Base-by-base conservation (phyloP, 2,113 vertebrate species). In the Marcusenius ussheri region DNA sequence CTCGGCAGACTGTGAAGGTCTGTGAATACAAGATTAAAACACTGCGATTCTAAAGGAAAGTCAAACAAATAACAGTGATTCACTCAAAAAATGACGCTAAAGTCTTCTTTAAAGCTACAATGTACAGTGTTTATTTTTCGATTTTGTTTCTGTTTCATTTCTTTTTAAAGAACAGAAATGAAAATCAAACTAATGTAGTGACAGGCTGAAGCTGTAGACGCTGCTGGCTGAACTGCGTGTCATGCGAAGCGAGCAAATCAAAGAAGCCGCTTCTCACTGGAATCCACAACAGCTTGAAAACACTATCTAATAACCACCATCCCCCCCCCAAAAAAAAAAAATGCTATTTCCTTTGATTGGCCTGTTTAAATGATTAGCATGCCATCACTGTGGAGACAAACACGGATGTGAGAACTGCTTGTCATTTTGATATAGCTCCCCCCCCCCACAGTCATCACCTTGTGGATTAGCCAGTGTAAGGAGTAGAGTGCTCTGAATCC, bases 281-380 rank as follows among this genome's bases (percentile, higher is more conserved):
- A 92, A 94, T 93, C 92, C 93, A 91, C 94, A 93, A 92, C 93
- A 93, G 93, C 95, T 95, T 93, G 93, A 94, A 95, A 95, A 96
- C 95, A 95, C 93, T 77, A 31, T 51, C 89, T 96, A 95, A 96
- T 96, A 95, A 96, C 95, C 94, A 94, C 92, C 94, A 94, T 94
- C 94, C 92, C 92, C 93, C 90, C 92, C 93, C 94, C 92, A 91
- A 88, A 91, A 93, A 93, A 91, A 93, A 93, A 96, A 96, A 95
- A 95, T 94, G 91, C 70, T 92, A 92, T 94, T 94, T 93, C 92
- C 95, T 96, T 96, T 96, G 96, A 96, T 96, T 96, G 94, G 92
- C 93, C 94, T 96, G 94, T 95, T 96, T 95, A 95, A 96, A 96
- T 96, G 94, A 96, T 96, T 96, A 96, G 94, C 94, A 91, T 93